A percentile compares a stretch with the other conserved stretches of the same genome.
Conservation (phyloP, 2,888 invertebrate species). For the Escarpia spicata region DNA sequence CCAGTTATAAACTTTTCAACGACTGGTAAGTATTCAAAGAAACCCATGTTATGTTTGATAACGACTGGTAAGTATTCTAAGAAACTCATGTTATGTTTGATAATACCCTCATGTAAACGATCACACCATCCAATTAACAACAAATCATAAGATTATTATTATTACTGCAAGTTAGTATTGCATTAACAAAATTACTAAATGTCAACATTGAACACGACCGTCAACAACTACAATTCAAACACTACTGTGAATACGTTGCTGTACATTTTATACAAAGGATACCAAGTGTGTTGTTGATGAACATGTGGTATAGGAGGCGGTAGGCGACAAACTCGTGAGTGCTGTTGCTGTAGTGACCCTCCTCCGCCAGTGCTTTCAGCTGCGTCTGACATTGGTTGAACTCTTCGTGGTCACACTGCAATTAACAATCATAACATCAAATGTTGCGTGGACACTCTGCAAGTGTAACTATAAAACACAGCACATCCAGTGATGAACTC, state of each 20-base stretch:
- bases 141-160: too few relatives aligned
- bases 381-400: constrained; percentile 99
- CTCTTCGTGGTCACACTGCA: constrained; percentile 92
- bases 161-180: too few relatives aligned
- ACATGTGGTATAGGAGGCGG: constrained; percentile 94
- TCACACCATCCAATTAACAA: background rate
- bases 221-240: too few relatives aligned
- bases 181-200: too few relatives aligned
- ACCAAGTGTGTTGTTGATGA: constrained; percentile 97
- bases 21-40: background rate
- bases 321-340: constrained; percentile 90
- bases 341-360: constrained; percentile 47
- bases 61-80: too few relatives aligned
- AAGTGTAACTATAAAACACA: background rate
- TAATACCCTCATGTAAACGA: background rate
- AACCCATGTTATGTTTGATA: background rate
- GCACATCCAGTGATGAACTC: background rate
- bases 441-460: background rate
- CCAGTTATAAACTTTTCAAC: background rate
- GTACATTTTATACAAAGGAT: constrained; percentile 27
- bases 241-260: background rate
- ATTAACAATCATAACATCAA: constrained; percentile 21
- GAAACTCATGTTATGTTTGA: background rate
- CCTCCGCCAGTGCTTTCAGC: constrained; percentile 87
- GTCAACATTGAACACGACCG: too few relatives aligned